These are phyloP conservation scores for Lasioglossum lativentre DNA, from an alignment of 2,888 invertebrate genomes.

Conservation along the genomic window DNA sequence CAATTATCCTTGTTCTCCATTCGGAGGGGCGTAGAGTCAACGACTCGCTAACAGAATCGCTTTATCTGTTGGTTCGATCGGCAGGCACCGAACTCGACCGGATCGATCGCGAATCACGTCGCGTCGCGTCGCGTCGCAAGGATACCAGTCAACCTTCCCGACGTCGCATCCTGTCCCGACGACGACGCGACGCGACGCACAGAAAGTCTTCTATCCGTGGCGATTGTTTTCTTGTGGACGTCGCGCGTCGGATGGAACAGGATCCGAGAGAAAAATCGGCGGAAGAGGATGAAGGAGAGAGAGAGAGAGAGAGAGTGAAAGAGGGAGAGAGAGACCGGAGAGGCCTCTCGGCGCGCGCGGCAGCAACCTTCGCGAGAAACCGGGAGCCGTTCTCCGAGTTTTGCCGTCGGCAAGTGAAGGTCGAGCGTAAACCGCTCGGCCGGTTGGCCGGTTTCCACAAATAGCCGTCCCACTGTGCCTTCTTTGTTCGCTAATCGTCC, in stretches of 20 bases:
- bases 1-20: constrained; percentile 10
- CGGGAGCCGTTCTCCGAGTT: constrained; percentile 70
- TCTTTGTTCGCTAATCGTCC: constrained; percentile 76
- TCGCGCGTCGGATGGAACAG: constrained; percentile 34
- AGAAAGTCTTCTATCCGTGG: constrained; percentile 34
- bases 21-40: constrained; percentile 6
- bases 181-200: constrained; percentile 14
- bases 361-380: constrained; percentile 65
- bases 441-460: constrained; percentile 73
- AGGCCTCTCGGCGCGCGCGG: constrained; percentile 23
- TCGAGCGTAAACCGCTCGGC: constrained; percentile 69
- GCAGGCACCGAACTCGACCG: constrained; percentile 14
- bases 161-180: not conserved
- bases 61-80: not conserved
- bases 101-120: constrained; percentile 13
- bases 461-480: constrained; percentile 72
- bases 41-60: constrained; percentile 10
- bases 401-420: constrained; percentile 70
- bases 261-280: constrained; percentile 59
- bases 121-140: constrained; percentile 4
- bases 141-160: not conserved
- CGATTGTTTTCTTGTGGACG: constrained; percentile 44
- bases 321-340: constrained; percentile 26
- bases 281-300: constrained; percentile 39
- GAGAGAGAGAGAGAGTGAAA: constrained; percentile 12